Evolutionary conservation across 1,140 invertebrate genomes (phyloP), one percentile per base, ranked within the genome.

Genomic region (Ruditapes philippinarum): DNA sequence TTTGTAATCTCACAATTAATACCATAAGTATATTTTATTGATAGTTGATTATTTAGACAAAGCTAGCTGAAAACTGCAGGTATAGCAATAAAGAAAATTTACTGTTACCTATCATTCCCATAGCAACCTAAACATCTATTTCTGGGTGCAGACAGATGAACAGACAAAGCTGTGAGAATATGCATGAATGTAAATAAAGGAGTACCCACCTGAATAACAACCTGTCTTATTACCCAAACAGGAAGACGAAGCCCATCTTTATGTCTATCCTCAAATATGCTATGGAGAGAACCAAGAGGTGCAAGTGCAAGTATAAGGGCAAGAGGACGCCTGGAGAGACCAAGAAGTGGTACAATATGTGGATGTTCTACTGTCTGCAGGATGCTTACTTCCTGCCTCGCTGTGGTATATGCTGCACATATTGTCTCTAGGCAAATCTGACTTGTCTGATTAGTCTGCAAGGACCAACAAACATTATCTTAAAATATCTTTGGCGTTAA

Each of bases 341-440:
- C 99, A 38, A 99, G 68, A 40, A 99, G 96, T 17, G 98, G 98
- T 38, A 99, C 98, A 91, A 99, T 99, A 96, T 99, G 98, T 0
- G 97, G 96, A 96, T 99, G 99, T 33, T 97, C 97, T 25, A 99
- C 96, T 3, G 97, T 97, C 17, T 98, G 95, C 11, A 99, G 96
- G 68, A 99, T 99, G 92, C 98, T 98, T 82, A 99, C 96, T 96
- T 99, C 99, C 95, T 99, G 99, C 42, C 99, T 96, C 2, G 98
- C 98, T 97, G 99, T 95, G 97, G 99, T 91, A 96, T 99, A 99
- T 0, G 99, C 98, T 94, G 98, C 98, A 94, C 98, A 99, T 1
- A 98, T 98, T 90, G 98, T 90, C 68, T 95, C 93, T 65, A 95
- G 73, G 28, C 86, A 85, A 28, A 90, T 90, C 80, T 95, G 92